A percentile compares a stretch with the other conserved stretches of the same genome.
Evolutionary conservation across 1,140 invertebrate genomes (phyloP).

Genomic region (Hylyphantes graminicola): DNA sequence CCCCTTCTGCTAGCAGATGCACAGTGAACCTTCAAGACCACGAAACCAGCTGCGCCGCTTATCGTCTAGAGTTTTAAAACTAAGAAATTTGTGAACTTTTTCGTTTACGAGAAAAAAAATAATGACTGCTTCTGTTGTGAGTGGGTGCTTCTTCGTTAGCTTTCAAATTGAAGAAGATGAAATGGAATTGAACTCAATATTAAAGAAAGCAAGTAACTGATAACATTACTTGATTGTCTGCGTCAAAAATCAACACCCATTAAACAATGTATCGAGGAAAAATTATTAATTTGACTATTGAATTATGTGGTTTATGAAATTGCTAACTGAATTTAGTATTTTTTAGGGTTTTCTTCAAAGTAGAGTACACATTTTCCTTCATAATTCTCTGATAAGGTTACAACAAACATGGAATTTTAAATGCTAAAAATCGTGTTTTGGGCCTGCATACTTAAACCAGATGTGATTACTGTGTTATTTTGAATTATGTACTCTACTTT

Average conservation of each 20-base stretch:
- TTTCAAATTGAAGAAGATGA: slow-evolving; percentile 29
- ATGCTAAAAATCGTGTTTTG: neutral
- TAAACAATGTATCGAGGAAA: neutral
- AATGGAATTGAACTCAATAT: slow-evolving; percentile 17
- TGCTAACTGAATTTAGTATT: neutral
- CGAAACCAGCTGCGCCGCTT: slow-evolving; percentile 95
- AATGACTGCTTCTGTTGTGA: slow-evolving; percentile 51
- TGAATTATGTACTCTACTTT: slow-evolving; percentile 33
- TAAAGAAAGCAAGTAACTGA: slow-evolving; percentile 4
- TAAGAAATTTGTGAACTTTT: slow-evolving; percentile 23
- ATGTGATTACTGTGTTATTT: neutral
- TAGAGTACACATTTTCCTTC: slow-evolving; percentile 19
- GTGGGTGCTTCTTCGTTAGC: slow-evolving; percentile 57
- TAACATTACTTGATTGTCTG: slow-evolving; percentile 7
- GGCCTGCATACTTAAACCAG: slow-evolving; percentile 19
- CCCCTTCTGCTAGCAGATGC: slow-evolving; percentile 94
- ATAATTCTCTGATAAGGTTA: neutral
- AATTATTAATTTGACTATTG: neutral
- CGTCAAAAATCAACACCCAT: neutral
- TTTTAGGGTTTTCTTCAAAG: slow-evolving; percentile 47
- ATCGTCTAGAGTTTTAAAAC: slow-evolving; percentile 92
- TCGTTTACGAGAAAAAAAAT: slow-evolving; percentile 4
- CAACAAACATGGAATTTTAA: too few species aligned
- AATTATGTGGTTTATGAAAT: neutral
- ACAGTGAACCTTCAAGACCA: slow-evolving; percentile 98